Base-by-base conservation (phyloP, 2,888 invertebrate genomes). In the Folsomia candida region DNA sequence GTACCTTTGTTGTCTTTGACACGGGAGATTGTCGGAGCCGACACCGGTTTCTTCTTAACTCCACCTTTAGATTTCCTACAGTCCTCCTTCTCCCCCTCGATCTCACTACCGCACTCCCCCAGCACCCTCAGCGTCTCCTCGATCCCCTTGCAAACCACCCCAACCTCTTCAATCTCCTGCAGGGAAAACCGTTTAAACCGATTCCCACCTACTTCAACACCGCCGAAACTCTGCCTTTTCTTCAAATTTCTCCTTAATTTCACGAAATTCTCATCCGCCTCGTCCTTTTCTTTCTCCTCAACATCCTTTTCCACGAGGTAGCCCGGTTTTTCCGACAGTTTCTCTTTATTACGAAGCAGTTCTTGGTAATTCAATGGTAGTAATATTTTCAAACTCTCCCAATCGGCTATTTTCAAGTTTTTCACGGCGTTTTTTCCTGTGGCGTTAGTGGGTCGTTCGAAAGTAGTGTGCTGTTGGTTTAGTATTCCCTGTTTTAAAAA, bases 311-410 rank as follows among this genome's bases (percentile, higher is more conserved):
- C 67, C 68, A 51, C 51, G 61, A 47, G 63, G 22, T 54, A n/a
- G 6, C 22, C 64, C 29, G 73, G 75, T 54, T 78, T 86, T 82
- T 92, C 91, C 20, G 89, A 87, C 64, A 94, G 83, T n/a, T n/a
- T n/a, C n/a, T n/a, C n/a, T n/a, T n/a, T n/a, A n/a, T n/a, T n/a
- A n/a, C n/a, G n/a, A n/a, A n/a, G n/a, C 76, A 93, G 87, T 81
- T 90, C 89, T 76, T 89, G 88, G 82, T 91, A 93, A 83, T 97
- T 94, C 76, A 87, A 85, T 2, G 97, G 97, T 75, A 97, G 84
- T 63, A 97, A 86, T 78, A 95, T 90, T 80, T 92, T 93, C 66
- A 97, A 85, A 0, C 94, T 95, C 81, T 94, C 93, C 96, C 96
- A 97, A 83, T 97, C 97, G 57, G 88, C 87, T 75, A 93, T 89